Base-by-base conservation (phyloP, 1,140 invertebrate species). In the Hyles vespertilio region DNA sequence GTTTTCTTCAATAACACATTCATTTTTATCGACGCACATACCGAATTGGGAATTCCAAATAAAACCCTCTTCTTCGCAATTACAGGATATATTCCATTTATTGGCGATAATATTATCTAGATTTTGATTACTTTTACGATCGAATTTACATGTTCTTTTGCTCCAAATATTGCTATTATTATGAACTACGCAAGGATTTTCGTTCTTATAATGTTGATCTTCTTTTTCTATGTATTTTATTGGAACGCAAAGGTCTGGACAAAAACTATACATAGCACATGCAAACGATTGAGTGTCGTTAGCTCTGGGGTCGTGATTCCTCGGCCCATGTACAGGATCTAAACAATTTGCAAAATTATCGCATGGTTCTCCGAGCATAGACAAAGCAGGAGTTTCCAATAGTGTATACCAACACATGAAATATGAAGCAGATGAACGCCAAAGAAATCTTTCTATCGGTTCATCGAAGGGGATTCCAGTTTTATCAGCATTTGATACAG, bases 341-440 rank as follows among this genome's bases (percentile, higher is more conserved):
- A 91, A 74, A 65, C 92, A 93, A 70, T 89, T 79, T 3, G 92
- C 92, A 67, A 90, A 91, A 82, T 93, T 92, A 74, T 92, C 92
- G 63, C 92, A 93, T 22, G 73, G 63, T 62, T 93, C 91, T 8
- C 83, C 82, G 43, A 93, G 81, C 69, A 84, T 81, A 9, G 81
- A 78, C 46, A 93, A 70, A 33, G 86, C 74, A n/a, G 88, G 80
- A 22, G 77, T 79, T 55, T 89, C 88, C 12, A 89, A 79, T 90
- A 94, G 91, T 46, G 92, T 92, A 70, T 90, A 85, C 90, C 91
- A 92, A 66, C 92, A 94, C 92, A 94, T 92, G 74, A 90, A 94
- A 77, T 93, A 94, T 66, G 90, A 91, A 2, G 92, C 92, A 3
- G 91, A 90, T 1, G 89, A 90, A 33, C 91, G 77, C 92, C 92